Percentiles rank a stretch among this genome's conserved stretches.
Conservation (phyloP, 2,888 invertebrate species). For the Zygaena filipendulae region DNA sequence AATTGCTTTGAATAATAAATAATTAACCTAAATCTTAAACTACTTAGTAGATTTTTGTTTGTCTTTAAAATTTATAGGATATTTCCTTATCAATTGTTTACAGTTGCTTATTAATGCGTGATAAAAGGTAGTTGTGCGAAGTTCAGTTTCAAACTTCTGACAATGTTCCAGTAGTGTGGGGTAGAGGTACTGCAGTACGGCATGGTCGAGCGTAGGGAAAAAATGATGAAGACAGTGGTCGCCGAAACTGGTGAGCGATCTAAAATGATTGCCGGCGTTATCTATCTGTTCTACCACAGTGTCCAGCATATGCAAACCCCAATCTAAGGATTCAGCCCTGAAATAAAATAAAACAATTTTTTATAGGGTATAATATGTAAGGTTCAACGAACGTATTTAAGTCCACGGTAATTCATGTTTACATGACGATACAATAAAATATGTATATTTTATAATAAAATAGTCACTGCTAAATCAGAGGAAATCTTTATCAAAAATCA, state of each 20-base stretch:
- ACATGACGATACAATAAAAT: background rate
- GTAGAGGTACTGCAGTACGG: constrained; percentile 73
- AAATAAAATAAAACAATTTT: constrained; percentile 24
- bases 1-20: too few species aligned
- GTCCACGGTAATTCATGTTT: too few species aligned
- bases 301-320: constrained; percentile 83
- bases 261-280: constrained; percentile 71
- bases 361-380: constrained; percentile 7
- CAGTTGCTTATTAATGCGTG: constrained; percentile 76
- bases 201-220: constrained; percentile 84
- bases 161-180: constrained; percentile 72
- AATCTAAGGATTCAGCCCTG: constrained; percentile 70
- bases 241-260: constrained; percentile 79
- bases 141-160: constrained; percentile 69
- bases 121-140: constrained; percentile 61
- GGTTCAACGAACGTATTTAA: too few species aligned
- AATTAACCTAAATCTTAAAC: too few species aligned
- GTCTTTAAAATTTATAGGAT: constrained; percentile 36
- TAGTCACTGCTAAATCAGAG: too few species aligned
- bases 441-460: background rate
- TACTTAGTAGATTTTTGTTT: too few species aligned
- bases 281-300: constrained; percentile 78
- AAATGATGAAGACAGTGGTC: constrained; percentile 84
- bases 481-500: too few species aligned
- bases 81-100: constrained; percentile 47